Evolutionary conservation across 2,888 invertebrate species (phyloP), one percentile per base, ranked within the genome.

Genomic region (Eretmocerus hayati): DNA sequence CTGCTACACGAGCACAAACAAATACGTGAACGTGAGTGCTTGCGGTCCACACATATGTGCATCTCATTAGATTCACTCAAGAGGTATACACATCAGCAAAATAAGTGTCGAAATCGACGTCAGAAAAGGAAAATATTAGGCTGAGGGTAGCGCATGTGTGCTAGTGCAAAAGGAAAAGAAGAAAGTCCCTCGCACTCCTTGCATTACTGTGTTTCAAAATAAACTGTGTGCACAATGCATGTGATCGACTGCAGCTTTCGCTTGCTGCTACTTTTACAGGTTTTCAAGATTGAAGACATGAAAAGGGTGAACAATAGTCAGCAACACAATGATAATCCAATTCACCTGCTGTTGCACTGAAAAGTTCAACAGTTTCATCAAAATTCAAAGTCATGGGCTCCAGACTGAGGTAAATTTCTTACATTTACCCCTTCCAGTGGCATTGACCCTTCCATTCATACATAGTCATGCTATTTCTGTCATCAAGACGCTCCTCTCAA

Each of bases 401-500:
- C 48, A 54, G 53, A 36, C 39, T 54, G n/a, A 54, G 53, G 53
- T 48, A 19, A 50, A 31, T 26, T 20, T 26, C 26, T 26, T 6
- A 26, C 11, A 26, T 11, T n/a, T n/a, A n/a, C n/a, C n/a, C n/a
- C n/a, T n/a, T n/a, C n/a, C n/a, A n/a, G n/a, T n/a, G n/a, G n/a
- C n/a, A n/a, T n/a, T n/a, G n/a, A n/a, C n/a, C n/a, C n/a, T n/a
- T n/a, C n/a, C n/a, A n/a, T n/a, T n/a, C n/a, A n/a, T n/a, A n/a
- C n/a, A n/a, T n/a, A n/a, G n/a, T n/a, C n/a, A n/a, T n/a, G n/a
- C n/a, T n/a, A n/a, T n/a, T n/a, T n/a, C n/a, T n/a, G n/a, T n/a
- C n/a, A n/a, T n/a, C n/a, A n/a, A n/a, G n/a, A n/a, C n/a, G n/a
- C n/a, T n/a, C n/a, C n/a, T n/a, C n/a, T n/a, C n/a, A n/a, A n/a